Percentiles rank a stretch among this genome's conserved stretches.
Conservation (phyloP, 2,113 vertebrate species). For the Spheniscus mendiculus region DNA sequence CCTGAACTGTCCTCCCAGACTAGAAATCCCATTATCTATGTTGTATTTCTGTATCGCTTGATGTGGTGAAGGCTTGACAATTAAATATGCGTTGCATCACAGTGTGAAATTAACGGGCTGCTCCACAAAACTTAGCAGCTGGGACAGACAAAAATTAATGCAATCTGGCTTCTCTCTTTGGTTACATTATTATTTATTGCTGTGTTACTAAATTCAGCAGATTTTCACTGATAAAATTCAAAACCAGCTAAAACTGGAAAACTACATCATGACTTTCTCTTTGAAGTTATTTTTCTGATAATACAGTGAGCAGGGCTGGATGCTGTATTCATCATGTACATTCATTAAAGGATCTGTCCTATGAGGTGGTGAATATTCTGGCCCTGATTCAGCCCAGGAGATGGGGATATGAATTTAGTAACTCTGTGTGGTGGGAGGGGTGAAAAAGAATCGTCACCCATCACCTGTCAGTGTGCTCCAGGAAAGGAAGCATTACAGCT, state of each 20-base stretch:
- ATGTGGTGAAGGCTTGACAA: background rate
- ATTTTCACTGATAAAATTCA: background rate
- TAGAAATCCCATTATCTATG: background rate
- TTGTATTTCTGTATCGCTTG: background rate
- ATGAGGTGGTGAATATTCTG: background rate
- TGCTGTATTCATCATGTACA: background rate
- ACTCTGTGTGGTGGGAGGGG: background rate
- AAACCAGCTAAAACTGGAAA: background rate
- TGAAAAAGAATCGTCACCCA: background rate
- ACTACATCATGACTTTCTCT: background rate
- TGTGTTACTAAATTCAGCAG: background rate
- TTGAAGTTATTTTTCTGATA: background rate
- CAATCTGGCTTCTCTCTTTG: background rate
- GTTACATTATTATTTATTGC: slow-evolving; percentile 30
- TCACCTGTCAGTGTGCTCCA: background rate
- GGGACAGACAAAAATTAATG: slow-evolving; percentile 21
- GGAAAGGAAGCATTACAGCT: background rate
- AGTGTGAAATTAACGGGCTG: slow-evolving; percentile 12
- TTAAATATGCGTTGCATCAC: slow-evolving; percentile 5
- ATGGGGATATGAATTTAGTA: background rate
- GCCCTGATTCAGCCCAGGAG: background rate
- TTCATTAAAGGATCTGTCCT: background rate
- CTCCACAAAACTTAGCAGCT: background rate
- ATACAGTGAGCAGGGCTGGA: background rate
- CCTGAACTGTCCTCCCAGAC: background rate